Base-by-base conservation (phyloP, 2,888 invertebrate species). In the Chrysolina oricalcia region DNA sequence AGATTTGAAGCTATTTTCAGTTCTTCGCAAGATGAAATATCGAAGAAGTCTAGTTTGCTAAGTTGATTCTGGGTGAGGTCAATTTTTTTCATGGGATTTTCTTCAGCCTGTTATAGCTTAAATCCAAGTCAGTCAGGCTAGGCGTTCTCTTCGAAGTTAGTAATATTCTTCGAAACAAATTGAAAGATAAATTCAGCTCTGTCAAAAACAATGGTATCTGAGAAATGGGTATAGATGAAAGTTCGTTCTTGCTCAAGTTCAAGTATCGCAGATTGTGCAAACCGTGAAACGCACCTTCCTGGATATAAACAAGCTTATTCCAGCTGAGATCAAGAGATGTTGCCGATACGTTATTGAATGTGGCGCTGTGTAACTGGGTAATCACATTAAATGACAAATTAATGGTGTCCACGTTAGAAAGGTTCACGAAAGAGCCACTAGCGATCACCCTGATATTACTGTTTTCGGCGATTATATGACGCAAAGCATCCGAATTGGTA, bases 261-360 rank as follows among this genome's bases (percentile, higher is more conserved):
- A 79, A 48, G 41, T 65, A 59, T 69, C 70, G 64, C 35, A 79
- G 43, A 21, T 65, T 46, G 6, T 23, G 21, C 48, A 79, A 23
- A 11, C 73, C 73, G 9, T 67, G 43, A 53, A 79, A 79, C 8
- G 73, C 77, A 0, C 74, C 48, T 23, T 77, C 59, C 4, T 77
- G 70, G 8, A 79, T 74, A 63, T 73, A 79, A 23, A 70, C 53
- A 21, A 79, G 70, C 50, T 74, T 77, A 43, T 79, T 79, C 79
- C 79, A 79, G 59, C 79, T 79, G 27, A 79, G 71, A 43, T 79
- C 77, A n/a, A 79, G 59, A 13, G 65, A 35, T 43, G 27, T 40
- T 0, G 66, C 71, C 9, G 72, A 67, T 11, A 79, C 73, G 21
- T 79, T 76, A 41, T 71, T 66, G 67, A 79, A 79, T 27, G 69